phyloP scores from a whole-genome alignment of 1,140 invertebrate genomes.

The Capitella teleta region DNA sequence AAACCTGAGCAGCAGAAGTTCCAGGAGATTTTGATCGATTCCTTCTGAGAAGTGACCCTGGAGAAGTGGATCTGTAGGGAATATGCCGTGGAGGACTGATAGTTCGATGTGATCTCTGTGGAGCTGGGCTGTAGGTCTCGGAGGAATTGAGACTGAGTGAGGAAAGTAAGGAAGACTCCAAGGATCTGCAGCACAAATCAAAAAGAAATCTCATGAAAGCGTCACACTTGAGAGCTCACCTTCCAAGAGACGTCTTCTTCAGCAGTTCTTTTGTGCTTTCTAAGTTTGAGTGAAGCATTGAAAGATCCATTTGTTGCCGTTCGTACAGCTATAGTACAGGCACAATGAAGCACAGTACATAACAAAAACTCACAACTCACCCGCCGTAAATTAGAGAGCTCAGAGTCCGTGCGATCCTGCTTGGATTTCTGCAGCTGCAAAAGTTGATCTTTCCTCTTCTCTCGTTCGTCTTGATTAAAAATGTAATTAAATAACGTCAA shows the following conservation, averaged over 20 bases:
- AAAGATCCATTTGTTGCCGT: slow-evolving; percentile 16
- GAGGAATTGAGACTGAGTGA: too few relatives aligned
- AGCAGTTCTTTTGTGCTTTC: slow-evolving; percentile 16
- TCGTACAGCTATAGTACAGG: slow-evolving; percentile 24
- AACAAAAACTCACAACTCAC: slow-evolving; percentile 5
- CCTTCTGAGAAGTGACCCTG: too few relatives aligned
- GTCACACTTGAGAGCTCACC: not conserved
- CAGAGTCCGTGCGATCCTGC: slow-evolving; percentile 15
- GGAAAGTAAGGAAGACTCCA: too few relatives aligned
- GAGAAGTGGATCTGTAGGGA: too few relatives aligned
- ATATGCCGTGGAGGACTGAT: too few relatives aligned
- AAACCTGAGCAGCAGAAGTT: too few relatives aligned
- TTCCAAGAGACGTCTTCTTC: slow-evolving; percentile 1
- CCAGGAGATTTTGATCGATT: too few relatives aligned
- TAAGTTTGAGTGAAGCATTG: slow-evolving; percentile 17
- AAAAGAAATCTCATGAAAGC: too few relatives aligned
- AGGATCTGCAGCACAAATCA: too few relatives aligned
- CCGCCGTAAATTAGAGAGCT: slow-evolving; percentile 9
- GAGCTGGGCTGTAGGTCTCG: too few relatives aligned
- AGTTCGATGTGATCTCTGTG: too few relatives aligned
- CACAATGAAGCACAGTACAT: not conserved
- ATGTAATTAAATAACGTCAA: too few relatives aligned
- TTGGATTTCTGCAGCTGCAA: slow-evolving; percentile 14
- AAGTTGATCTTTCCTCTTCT: slow-evolving; percentile 16
- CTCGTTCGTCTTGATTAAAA: slow-evolving; percentile 17